Percentiles rank a stretch among this genome's conserved stretches.
phyloP scores from a whole-genome alignment of 2,113 vertebrate genomes.

The Pantherophis guttatus region DNA sequence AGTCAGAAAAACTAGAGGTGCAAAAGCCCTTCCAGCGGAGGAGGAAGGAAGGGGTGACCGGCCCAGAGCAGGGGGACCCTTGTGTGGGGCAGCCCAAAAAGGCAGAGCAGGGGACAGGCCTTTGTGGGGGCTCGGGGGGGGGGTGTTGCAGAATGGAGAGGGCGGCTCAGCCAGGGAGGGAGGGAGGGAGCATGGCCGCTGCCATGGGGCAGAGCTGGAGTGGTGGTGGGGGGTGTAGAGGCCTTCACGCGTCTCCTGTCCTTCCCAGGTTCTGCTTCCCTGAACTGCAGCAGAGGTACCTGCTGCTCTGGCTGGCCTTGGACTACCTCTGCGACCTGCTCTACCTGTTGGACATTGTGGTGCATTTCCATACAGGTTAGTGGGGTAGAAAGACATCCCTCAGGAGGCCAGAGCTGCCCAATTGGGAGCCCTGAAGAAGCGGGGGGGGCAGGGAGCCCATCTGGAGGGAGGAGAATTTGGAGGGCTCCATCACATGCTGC shows the following conservation, averaged over 20 bases:
- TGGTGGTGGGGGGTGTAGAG: fast-evolving
- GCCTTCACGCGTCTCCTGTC: fast-evolving
- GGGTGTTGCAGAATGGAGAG: fast-evolving
- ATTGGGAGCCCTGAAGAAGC: background rate
- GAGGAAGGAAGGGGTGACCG: background rate
- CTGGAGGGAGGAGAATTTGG: background rate
- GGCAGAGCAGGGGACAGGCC: background rate
- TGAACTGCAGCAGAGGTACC: constrained; percentile 70
- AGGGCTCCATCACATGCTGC: background rate
- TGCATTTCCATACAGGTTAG: constrained; percentile 81
- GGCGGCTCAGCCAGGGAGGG: background rate
- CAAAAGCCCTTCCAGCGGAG: background rate
- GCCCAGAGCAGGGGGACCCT: background rate
- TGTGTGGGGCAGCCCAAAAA: background rate
- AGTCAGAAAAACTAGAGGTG: background rate
- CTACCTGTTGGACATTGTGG: constrained; percentile 78
- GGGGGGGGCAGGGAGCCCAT: background rate
- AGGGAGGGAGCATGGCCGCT: background rate
- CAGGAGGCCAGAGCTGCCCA: background rate
- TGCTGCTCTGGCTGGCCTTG: constrained; percentile 77
- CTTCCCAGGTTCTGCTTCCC: constrained; percentile 81
- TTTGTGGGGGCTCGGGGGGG: too few relatives aligned
- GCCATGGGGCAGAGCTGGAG: too few relatives aligned
- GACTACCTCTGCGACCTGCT: constrained; percentile 81
- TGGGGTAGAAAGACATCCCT: background rate